Base-by-base conservation (phyloP, 64 coral and sea anemone genomes). In the Astreopora myriophthalma region DNA sequence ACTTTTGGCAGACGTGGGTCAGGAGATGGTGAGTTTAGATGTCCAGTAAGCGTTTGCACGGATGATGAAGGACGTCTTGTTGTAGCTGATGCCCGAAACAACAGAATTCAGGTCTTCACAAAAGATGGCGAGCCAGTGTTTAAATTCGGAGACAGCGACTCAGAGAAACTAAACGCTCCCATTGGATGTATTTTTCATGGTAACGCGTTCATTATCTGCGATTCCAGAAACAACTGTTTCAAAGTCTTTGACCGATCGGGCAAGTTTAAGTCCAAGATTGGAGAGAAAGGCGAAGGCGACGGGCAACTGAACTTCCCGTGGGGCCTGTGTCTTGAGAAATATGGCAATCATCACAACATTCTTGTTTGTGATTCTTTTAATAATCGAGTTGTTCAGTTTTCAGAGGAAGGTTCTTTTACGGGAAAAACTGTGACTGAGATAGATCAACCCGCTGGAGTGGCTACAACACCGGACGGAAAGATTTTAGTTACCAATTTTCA, bases 321-420 rank as follows among this genome's bases (percentile, higher is more conserved):
- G 27, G 40, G 63, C 34, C 30, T 90, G 67, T 76, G 39, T 14
- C 64, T 51, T 26, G 76, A 71, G 42, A 70, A 69, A 80, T 34
- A 20, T 24, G 74, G 75, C 1, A 89, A 89, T 39, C 72, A 31
- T 71, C 67, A 71, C 27, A 44, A 44, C 19, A 40, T 90, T 49
- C 70, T 90, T 40, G 76, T 90, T 20, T 90, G 62, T 79, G 63
- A 90, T 63, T n/a, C n/a, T n/a, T n/a, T n/a, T n/a, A 9, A 7
- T 52, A 12, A 80, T 6, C 75, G 76, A 44, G 55, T 91, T 22
- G 73, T 68, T 34, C 63, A 71, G 65, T 69, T 91, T 13, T 79
- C 88, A 19, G 20, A 82, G 29, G 76, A 83, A 6, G 88, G 88
- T 55, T 24, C 14, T 48, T 91, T 91, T 61, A 82, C 71, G 19